A percentile compares a stretch with the other conserved stretches of the same genome.
Evolutionary conservation across 2,797 vertebrate genomes (phyloP).

Genomic region (Meda fulgida): DNA sequence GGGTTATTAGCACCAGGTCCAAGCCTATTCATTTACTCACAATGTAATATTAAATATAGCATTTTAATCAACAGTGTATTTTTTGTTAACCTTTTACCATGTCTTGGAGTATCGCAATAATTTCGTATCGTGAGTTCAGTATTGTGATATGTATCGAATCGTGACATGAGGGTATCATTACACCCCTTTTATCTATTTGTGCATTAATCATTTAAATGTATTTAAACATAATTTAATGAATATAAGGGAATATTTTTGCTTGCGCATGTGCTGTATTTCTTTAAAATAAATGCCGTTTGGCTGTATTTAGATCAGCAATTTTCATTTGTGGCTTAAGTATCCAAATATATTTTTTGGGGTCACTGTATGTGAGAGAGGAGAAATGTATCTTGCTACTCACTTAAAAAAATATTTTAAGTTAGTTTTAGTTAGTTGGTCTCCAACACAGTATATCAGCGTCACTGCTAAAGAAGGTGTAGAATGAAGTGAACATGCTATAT

Average conservation of each 20-base stretch:
- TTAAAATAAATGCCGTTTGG: background rate
- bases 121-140: too few relatives aligned
- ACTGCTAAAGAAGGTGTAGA: background rate
- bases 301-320: background rate
- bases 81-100: too few relatives aligned
- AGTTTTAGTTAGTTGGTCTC: background rate
- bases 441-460: background rate
- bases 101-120: too few relatives aligned
- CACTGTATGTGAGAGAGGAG: background rate
- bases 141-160: too few relatives aligned
- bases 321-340: background rate
- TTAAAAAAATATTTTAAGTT: background rate
- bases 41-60: too few relatives aligned
- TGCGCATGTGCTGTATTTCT: background rate
- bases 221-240: background rate
- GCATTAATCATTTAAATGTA: background rate
- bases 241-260: background rate
- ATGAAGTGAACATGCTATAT: slow-evolving; percentile 5
- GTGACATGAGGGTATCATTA: too few relatives aligned
- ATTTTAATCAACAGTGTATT: too few relatives aligned
- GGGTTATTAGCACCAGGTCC: too few relatives aligned
- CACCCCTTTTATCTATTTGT: background rate
- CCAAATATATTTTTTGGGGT: background rate
- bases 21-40: too few relatives aligned
- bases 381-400: background rate